A percentile compares a stretch with the other conserved stretches of the same genome.
These are phyloP conservation scores for Panthera uncia DNA, from an alignment of 2,113 vertebrate genomes.

Conservation along the genomic window DNA sequence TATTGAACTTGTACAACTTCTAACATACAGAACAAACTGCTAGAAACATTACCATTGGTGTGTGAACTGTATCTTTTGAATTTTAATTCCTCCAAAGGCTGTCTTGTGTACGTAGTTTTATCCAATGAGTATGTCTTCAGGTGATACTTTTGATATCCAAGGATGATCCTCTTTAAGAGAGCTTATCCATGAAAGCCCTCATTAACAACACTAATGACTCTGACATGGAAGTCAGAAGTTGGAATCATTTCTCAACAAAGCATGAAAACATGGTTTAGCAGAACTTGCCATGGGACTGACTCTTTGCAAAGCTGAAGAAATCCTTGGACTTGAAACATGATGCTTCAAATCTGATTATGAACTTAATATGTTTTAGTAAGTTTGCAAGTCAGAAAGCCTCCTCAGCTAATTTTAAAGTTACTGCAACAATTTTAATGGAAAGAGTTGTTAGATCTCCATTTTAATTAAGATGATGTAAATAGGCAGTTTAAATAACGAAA, in stretches of 20 bases:
- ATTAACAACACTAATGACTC: constrained; percentile 82
- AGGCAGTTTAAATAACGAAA: constrained; percentile 31
- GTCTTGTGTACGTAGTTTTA: constrained; percentile 65
- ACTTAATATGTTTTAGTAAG: constrained; percentile 80
- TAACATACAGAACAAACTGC: constrained; percentile 48
- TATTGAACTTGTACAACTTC: not conserved
- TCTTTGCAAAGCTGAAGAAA: constrained; percentile 75
- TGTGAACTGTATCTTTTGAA: not conserved
- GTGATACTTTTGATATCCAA: constrained; percentile 72
- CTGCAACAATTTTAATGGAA: constrained; percentile 46
- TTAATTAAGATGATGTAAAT: constrained; percentile 72
- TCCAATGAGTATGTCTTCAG: constrained; percentile 72
- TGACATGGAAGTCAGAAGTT: constrained; percentile 80
- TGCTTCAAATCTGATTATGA: constrained; percentile 84
- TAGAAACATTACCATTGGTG: not conserved
- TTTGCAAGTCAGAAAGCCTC: constrained; percentile 67
- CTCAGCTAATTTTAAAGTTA: constrained; percentile 74
- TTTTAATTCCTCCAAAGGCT: constrained; percentile 65
- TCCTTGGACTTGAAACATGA: constrained; percentile 76
- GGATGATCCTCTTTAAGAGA: constrained; percentile 79
- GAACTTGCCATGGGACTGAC: constrained; percentile 70
- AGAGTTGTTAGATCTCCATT: constrained; percentile 45
- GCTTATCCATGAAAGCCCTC: constrained; percentile 79
- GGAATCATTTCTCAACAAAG: constrained; percentile 78
- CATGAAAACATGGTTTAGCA: constrained; percentile 78